Percentiles rank a stretch among this genome's conserved stretches.
phyloP scores from a whole-genome alignment of 2,888 invertebrate genomes.

The Nomada flava region DNA sequence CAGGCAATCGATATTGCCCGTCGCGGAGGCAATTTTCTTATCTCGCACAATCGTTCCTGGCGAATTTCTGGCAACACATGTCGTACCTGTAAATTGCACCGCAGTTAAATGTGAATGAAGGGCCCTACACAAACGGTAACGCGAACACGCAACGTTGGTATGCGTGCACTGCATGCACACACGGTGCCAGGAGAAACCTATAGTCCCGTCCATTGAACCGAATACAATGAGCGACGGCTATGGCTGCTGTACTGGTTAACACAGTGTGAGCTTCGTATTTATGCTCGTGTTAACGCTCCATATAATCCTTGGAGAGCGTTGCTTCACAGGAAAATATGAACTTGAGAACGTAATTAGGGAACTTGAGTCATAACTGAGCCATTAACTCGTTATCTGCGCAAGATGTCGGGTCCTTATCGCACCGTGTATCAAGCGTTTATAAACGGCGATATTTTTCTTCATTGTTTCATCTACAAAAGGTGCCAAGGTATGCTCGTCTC shows the following conservation, averaged over 20 bases:
- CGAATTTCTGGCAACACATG: neutral
- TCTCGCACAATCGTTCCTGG: neutral
- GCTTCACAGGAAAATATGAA: conserved; percentile 38
- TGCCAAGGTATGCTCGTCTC: too few relatives aligned
- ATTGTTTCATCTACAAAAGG: neutral
- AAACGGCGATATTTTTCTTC: neutral
- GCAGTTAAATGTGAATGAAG: conserved; percentile 31
- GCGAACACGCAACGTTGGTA: neutral
- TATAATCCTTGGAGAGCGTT: conserved; percentile 41
- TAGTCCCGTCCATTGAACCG: conserved; percentile 68
- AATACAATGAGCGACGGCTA: conserved; percentile 66
- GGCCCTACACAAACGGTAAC: conserved; percentile 8
- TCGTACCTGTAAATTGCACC: conserved; percentile 17
- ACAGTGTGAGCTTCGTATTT: conserved; percentile 49
- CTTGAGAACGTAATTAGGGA: conserved; percentile 35
- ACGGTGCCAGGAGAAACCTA: conserved; percentile 48
- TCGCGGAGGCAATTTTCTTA: neutral
- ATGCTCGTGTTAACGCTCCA: conserved; percentile 47
- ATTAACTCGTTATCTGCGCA: conserved; percentile 23
- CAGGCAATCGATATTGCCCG: neutral
- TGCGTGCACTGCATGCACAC: neutral
- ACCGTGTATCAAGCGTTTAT: neutral
- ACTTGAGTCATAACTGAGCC: conserved; percentile 19
- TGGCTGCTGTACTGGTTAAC: conserved; percentile 38
- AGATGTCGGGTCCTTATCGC: conserved; percentile 5